Evolutionary conservation across 1,140 invertebrate genomes (phyloP).

Genomic region (Drosophila malerkotliana): DNA sequence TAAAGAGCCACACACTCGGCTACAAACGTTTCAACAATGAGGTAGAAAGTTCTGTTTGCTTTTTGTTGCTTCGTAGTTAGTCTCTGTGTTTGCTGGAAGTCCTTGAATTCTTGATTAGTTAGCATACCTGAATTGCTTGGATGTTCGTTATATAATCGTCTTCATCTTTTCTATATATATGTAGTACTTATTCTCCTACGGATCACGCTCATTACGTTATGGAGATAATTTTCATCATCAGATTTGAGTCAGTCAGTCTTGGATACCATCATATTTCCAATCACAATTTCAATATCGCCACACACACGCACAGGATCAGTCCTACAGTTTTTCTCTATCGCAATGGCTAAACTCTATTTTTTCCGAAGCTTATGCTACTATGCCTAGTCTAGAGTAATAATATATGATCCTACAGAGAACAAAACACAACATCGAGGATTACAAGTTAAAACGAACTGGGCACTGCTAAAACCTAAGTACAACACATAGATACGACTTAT

Average conservation of each 20-base stretch:
- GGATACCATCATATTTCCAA: conserved; percentile 20
- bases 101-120: conserved; percentile 77
- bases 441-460: conserved; percentile 58
- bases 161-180: conserved; percentile 10
- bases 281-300: conserved; percentile 63
- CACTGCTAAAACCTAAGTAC: conserved; percentile 73
- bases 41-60: conserved; percentile 71
- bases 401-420: conserved; percentile 59
- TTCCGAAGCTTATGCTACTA: conserved; percentile 47
- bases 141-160: conserved; percentile 40
- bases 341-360: conserved; percentile 17
- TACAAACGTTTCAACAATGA: conserved; percentile 74
- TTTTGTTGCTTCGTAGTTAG: conserved; percentile 53
- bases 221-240: conserved; percentile 32
- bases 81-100: conserved; percentile 67
- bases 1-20: conserved; percentile 59
- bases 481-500: conserved; percentile 71
- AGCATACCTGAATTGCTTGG: conserved; percentile 81
- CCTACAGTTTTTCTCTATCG: conserved; percentile 32
- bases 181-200: conserved; percentile 46
- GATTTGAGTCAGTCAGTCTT: conserved; percentile 47
- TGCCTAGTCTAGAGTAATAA: conserved; percentile 39
- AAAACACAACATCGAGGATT: conserved; percentile 76
- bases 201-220: conserved; percentile 30
- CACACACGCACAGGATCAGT: conserved; percentile 61